Base-by-base conservation (phyloP, 2,797 vertebrate genomes). In the Pipistrellus kuhlii region DNA sequence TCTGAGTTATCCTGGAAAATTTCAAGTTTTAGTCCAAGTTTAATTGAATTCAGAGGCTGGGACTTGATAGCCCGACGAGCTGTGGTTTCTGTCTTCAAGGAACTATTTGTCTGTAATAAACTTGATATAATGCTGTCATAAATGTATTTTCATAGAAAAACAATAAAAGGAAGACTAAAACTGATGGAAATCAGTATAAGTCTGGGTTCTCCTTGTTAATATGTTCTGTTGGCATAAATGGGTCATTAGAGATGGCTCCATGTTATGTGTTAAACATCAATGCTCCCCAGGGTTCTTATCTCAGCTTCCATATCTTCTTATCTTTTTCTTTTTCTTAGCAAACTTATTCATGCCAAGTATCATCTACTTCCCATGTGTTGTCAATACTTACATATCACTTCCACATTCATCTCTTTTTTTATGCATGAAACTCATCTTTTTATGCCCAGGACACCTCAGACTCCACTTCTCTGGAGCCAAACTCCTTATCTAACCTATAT, bases 71-170 rank as follows among this genome's bases (percentile, higher is more conserved):
- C 14, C 12, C 8, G 72, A 21, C 21, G n/a, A 71, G 9, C 35
- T 18, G 17, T 20, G 8, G 13, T 75, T 71, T 95, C 32, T 57
- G 44, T 80, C 71, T 41, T 77, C 25, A 90, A 41, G 38, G 10
- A 73, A 44, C 12, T 48, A 35, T 69, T 32, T 76, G 6, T 20
- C n/a, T 88, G 1, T 57, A 32, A 32, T 68, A 87, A 77, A 35
- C 25, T 78, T 25, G 51, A 30, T 69, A 5, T 41, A 32, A 21
- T 32, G 27, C 10, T 66, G 9, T 71, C n/a, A 30, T 48, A n/a
- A 88, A 68, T 75, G 27, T 71, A 8, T 88, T 77, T 93, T 85
- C 68, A 85, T 38, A 73, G 68, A 76, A 68, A 95, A 78, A 20
- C 44, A 94, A 8, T 78, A 69, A 48, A 72, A 87, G 8, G n/a